A percentile compares a stretch with the other conserved stretches of the same genome.
These are phyloP conservation scores for Rotaria socialis DNA, from an alignment of 2,888 invertebrate genomes.

Conservation along the genomic window DNA sequence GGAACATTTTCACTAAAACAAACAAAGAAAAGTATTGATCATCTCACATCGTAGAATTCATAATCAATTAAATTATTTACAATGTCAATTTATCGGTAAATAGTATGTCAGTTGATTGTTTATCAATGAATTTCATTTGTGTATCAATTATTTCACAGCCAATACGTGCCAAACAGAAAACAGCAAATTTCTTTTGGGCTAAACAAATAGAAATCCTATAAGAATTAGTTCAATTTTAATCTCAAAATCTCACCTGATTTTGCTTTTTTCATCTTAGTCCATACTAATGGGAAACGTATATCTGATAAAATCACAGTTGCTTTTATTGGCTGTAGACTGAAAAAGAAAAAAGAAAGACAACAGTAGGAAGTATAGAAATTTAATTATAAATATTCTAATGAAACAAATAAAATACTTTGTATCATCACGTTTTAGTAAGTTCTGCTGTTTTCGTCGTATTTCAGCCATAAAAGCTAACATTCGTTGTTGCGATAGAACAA, in stretches of 20 bases:
- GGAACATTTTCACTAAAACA: not conserved
- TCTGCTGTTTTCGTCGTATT: conserved; percentile 27
- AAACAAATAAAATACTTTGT: not conserved
- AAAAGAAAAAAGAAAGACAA: not conserved
- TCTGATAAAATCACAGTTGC: not conserved
- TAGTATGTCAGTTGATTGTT: not conserved
- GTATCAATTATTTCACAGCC: not conserved
- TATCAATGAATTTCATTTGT: conserved; percentile 19
- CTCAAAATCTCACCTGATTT: not conserved
- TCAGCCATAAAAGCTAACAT: conserved; percentile 29
- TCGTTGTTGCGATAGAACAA: conserved; percentile 11
- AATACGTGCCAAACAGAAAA: conserved; percentile 29
- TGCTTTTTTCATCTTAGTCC: not conserved
- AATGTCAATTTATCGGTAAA: conserved; percentile 14
- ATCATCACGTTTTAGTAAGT: not conserved
- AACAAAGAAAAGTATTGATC: not conserved
- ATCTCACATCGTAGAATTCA: not conserved
- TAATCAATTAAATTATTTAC: not conserved
- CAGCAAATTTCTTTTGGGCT: conserved; percentile 32
- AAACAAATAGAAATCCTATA: not conserved
- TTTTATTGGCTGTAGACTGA: conserved; percentile 13
- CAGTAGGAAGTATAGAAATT: too few relatives aligned
- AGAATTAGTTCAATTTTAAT: too few relatives aligned
- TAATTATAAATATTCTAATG: too few relatives aligned
- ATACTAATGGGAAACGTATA: not conserved